Evolutionary conservation across 2,113 vertebrate species (phyloP).

Genomic region (Rhagologus leucostigma): DNA sequence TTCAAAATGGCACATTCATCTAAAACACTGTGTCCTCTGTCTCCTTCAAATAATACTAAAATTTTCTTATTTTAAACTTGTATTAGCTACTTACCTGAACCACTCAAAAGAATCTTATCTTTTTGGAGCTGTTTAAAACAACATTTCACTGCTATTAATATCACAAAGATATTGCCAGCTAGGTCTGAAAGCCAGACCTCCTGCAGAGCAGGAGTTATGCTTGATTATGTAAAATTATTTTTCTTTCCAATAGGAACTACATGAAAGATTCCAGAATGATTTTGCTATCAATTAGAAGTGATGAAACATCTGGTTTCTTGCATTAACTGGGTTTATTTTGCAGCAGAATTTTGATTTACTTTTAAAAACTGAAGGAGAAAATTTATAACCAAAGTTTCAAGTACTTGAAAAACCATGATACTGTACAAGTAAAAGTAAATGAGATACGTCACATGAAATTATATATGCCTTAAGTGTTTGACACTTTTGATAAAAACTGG

Average conservation of each 20-base stretch:
- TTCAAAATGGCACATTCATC: neutral
- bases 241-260: neutral
- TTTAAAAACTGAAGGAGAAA: neutral
- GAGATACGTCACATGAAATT: accelerated
- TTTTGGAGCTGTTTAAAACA: neutral
- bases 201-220: neutral
- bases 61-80: neutral
- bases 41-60: neutral
- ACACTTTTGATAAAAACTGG: neutral
- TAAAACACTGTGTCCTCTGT: neutral
- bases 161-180: neutral
- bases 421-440: neutral
- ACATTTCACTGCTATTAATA: neutral
- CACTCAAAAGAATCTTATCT: neutral
- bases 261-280: neutral
- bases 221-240: neutral
- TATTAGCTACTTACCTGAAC: neutral
- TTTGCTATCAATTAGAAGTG: neutral
- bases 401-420: neutral
- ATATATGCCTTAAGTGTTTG: accelerated
- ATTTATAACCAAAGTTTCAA: neutral
- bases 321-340: neutral
- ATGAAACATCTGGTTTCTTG: neutral
- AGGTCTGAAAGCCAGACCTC: neutral
- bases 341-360: neutral